Evolutionary conservation across 2,797 vertebrate genomes (phyloP).

Genomic region (Manis pentadactyla): DNA sequence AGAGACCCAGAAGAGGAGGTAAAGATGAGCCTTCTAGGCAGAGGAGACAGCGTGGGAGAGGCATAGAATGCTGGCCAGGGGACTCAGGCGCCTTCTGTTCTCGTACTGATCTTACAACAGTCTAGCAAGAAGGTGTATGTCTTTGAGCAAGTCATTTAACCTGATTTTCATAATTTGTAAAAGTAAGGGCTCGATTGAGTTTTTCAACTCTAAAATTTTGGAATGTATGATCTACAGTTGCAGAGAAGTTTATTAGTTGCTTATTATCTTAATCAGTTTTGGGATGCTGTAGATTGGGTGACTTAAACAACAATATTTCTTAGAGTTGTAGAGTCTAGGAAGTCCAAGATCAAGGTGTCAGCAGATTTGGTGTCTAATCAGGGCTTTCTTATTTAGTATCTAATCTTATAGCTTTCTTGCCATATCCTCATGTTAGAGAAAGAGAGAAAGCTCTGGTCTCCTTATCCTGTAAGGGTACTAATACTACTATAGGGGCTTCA

Average conservation of each 20-base stretch:
- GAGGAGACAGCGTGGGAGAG: not conserved
- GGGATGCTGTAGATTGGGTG: not conserved
- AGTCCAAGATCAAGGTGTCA: not conserved
- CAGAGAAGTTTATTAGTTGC: not conserved
- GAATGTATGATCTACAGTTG: not conserved
- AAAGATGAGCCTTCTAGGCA: not conserved
- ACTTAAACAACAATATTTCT: not conserved
- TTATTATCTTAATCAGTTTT: not conserved
- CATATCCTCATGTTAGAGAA: not conserved
- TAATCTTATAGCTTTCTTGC: not conserved
- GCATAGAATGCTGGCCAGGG: not conserved
- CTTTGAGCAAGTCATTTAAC: not conserved
- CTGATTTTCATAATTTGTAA: slow-evolving; percentile 5
- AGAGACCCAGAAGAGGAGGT: not conserved
- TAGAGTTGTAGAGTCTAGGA: not conserved
- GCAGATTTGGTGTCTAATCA: not conserved
- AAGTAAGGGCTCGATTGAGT: not conserved
- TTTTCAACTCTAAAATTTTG: slow-evolving; percentile 1
- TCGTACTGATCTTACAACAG: not conserved
- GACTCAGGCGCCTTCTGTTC: not conserved
- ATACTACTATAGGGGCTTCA: not conserved
- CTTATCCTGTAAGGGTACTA: not conserved
- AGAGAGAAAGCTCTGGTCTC: not conserved
- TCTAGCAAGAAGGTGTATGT: not conserved
- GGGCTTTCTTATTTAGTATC: not conserved